phyloP scores from a whole-genome alignment of 2,888 invertebrate species.

The Tiliacea aurago region DNA sequence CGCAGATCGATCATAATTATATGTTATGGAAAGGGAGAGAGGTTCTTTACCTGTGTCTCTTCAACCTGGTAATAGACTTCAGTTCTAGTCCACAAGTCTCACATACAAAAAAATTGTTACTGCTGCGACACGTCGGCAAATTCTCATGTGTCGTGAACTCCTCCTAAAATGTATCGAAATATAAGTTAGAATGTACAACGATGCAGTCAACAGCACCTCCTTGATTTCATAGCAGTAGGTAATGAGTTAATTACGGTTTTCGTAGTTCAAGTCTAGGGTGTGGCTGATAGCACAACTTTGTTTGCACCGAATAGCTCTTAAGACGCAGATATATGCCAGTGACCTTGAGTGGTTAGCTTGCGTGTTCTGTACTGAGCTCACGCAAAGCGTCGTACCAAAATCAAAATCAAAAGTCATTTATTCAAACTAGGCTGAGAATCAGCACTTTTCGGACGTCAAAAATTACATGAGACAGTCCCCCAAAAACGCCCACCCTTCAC shows the following conservation, averaged over 20 bases:
- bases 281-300: no score
- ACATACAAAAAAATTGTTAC: conserved; percentile 64
- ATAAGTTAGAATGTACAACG: background rate
- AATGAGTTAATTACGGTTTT: background rate
- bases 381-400: no score
- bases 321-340: no score
- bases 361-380: no score
- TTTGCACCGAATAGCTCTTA: no score
- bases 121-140: conserved; percentile 58
- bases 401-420: no score
- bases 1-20: background rate
- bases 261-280: background rate
- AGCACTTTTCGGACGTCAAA: no score
- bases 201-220: background rate
- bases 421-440: no score
- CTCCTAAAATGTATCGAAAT: conserved; percentile 49
- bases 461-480: no score
- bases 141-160: conserved; percentile 68
- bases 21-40: background rate
- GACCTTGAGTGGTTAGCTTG: no score
- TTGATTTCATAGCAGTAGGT: background rate
- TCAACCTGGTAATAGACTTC: conserved; percentile 68
- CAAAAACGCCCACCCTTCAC: no score
- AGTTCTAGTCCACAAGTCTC: conserved; percentile 71
- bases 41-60: conserved; percentile 66